Evolutionary conservation across 2,797 vertebrate genomes (phyloP).

Genomic region (Takifugu ocellatus): DNA sequence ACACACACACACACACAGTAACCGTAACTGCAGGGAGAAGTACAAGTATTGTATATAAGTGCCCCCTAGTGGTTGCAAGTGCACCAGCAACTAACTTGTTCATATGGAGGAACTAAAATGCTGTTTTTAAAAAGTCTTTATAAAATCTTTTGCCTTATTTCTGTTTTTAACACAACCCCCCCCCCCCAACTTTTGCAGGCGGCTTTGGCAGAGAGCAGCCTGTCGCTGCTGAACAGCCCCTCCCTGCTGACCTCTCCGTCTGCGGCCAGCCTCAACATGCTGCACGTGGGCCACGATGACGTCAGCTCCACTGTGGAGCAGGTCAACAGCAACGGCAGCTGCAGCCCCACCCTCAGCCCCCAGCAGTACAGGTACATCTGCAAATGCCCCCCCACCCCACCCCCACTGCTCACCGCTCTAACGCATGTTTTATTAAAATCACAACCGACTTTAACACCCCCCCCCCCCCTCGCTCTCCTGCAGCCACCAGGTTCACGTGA

Average conservation of each 20-base stretch:
- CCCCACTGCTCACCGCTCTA: no score
- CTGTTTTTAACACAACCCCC: no score
- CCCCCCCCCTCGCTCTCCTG: background rate
- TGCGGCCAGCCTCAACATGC: conserved; percentile 87
- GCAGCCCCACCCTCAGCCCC: conserved; percentile 93
- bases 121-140: no score
- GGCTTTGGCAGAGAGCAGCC: conserved; percentile 94
- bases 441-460: no score
- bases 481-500: conserved; percentile 95
- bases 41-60: conserved; percentile 60
- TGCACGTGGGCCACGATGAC: conserved; percentile 93
- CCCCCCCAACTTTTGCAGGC: conserved; percentile 68
- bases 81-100: conserved; percentile 21
- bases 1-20: background rate
- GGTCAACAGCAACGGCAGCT: conserved; percentile 96
- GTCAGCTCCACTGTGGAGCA: conserved; percentile 95
- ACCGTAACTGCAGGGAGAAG: background rate
- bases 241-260: conserved; percentile 85
- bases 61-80: conserved; percentile 70
- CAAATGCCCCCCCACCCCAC: no score
- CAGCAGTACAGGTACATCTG: conserved; percentile 89
- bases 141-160: no score
- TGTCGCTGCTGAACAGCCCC: conserved; percentile 91
- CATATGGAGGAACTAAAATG: conserved; percentile 3
- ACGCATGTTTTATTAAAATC: no score